phyloP scores from a whole-genome alignment of 2,113 vertebrate genomes.

The Otocyon megalotis region DNA sequence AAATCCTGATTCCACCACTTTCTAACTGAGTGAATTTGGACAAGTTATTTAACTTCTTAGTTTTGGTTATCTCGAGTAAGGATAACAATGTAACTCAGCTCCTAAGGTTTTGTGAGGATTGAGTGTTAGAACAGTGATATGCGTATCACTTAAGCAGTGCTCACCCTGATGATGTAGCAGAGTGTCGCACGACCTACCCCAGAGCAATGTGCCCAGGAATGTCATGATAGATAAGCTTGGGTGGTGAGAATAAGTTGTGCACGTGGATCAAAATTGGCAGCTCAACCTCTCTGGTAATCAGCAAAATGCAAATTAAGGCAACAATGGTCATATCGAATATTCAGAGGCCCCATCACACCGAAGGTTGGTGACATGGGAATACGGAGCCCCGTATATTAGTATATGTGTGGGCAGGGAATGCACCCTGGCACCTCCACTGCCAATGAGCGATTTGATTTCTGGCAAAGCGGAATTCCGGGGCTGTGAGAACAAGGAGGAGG shows the following conservation, averaged over 20 bases:
- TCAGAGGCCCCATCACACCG: background rate
- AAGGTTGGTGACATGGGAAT: background rate
- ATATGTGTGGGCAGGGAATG: no score
- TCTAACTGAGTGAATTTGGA: background rate
- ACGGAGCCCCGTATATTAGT: background rate
- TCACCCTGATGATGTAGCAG: no score
- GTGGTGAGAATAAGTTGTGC: background rate
- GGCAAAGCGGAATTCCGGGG: background rate
- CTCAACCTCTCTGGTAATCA: background rate
- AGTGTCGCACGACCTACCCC: background rate
- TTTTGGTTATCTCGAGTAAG: background rate
- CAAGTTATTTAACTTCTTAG: background rate
- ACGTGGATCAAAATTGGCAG: accelerated
- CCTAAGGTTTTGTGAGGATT: background rate
- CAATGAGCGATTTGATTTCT: background rate
- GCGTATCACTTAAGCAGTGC: no score
- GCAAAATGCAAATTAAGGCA: background rate
- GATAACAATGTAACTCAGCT: background rate
- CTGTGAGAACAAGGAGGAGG: background rate
- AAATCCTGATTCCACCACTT: background rate
- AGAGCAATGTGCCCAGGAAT: background rate
- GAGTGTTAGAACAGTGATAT: background rate
- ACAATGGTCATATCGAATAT: background rate
- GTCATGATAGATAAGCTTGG: background rate
- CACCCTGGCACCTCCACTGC: accelerated